Evolutionary conservation across 2,888 invertebrate genomes (phyloP), one percentile per base, ranked within the genome.

Genomic region (Agriopis marginaria): DNA sequence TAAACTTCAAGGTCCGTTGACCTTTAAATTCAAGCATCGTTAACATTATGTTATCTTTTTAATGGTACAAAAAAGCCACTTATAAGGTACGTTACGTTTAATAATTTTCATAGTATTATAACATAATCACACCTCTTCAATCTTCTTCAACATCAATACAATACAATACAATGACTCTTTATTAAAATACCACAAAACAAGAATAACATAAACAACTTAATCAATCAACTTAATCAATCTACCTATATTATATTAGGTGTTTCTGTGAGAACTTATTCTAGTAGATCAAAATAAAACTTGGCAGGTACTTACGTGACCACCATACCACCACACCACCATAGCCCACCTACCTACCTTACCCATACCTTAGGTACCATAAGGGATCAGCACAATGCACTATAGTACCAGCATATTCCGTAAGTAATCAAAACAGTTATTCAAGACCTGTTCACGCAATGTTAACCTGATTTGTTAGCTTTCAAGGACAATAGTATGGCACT

Each of bases 1-100:
- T 72, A 76, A 73, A 75, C 76, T 81, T 84, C 85, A 87, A 87
- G 85, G 86, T 80, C 80, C 83, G 76, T 78, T 79, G 79, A 84
- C 83, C 82, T 86, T 82, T 82, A 64, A 49, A 64, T 49, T 59
- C 40, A 49, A 68, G 63, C 59, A 62, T 51, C 58, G 62, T 40
- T 67, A 32, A 32, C 32, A 32, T 32, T 32, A 32, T 32, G 32
- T 32, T 5, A 32, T 32, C 5, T 32, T 32, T 32, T 32, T 32
- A 32, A 5, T 32, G 32, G 3, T 32, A 32, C 32, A 32, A 32
- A 32, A 5, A 32, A 3, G 32, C 4, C 32, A 32, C 32, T 32
- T 32, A 32, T 32, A 32, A 3, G 32, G 5, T 32, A 32, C 32
- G 32, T 32, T 32, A 32, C 32, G 5, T 32, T 32, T 23, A 23